Base-by-base conservation (phyloP, 2,113 vertebrate species). In the Alethe diademata region DNA sequence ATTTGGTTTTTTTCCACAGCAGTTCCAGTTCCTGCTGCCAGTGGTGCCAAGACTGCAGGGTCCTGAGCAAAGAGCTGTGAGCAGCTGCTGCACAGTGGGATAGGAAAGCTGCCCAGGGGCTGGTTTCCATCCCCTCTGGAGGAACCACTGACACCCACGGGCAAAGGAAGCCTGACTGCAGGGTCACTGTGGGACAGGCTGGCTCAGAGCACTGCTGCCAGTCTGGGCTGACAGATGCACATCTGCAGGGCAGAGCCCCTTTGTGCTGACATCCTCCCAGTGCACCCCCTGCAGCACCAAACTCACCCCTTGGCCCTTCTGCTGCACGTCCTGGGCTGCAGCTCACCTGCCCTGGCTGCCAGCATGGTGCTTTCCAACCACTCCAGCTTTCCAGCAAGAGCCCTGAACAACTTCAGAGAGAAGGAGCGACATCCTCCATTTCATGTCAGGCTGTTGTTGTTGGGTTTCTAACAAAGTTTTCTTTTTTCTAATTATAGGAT, bases 401-500 rank as follows among this genome's bases (percentile, higher is more conserved):
- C 48, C 25, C 74, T 29, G 71, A 50, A 40, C n/a, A 64, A 26
- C 56, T 78, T 67, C 58, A 57, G 65, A 48, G 73, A 67, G 14
- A 23, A 43, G 16, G 36, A 69, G 28, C 29, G 29, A 20, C 26
- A 42, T n/a, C 85, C 14, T 94, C 48, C 53, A 80, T 70, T 92
- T 89, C 36, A 3, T 67, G 53, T 50, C 70, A 85, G 82, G 38
- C 33, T 58, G n/a, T 54, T 51, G 47, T 71, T 65, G 38, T 50
- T 58, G 53, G 16, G 73, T 56, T 80, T 87, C 35, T 56, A 84
- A 84, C 25, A 47, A 90, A 78, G 40, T 87, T 93, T 93, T 92
- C 75, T 89, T 82, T 76, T 81, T 94, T 93, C 79, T 82, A 90
- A 96, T 98, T 97, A 54, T 91, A 99, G 99, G 97, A 99, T 99